Evolutionary conservation across 2,113 vertebrate species (phyloP).

Genomic region (Lucifuga dentata): DNA sequence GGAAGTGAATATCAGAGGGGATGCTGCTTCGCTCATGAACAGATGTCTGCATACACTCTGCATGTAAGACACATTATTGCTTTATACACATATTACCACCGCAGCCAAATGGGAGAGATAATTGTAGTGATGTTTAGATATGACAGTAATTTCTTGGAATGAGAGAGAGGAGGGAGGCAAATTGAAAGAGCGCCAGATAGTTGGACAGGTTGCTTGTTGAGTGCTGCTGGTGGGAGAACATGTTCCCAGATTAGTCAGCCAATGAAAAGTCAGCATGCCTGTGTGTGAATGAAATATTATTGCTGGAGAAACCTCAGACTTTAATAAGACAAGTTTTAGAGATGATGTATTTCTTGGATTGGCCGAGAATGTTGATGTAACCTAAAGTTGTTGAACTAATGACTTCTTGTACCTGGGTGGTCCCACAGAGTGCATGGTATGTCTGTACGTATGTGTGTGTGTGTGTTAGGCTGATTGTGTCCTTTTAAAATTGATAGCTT

Average conservation of each 20-base stretch:
- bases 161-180: not conserved
- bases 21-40: conserved; percentile 56
- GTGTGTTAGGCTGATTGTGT: conserved; percentile 29
- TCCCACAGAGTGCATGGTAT: conserved; percentile 53
- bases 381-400: conserved; percentile 77
- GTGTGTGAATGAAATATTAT: conserved; percentile 49
- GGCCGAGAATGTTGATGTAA: conserved; percentile 66
- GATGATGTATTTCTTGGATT: conserved; percentile 55
- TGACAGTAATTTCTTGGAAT: conserved; percentile 60
- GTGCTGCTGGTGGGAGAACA: not conserved
- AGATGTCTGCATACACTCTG: conserved; percentile 63
- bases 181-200: conserved; percentile 20
- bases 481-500: conserved; percentile 72
- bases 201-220: conserved; percentile 27
- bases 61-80: conserved; percentile 61
- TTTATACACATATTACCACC: conserved; percentile 65
- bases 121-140: conserved; percentile 54
- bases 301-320: conserved; percentile 37
- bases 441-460: conserved; percentile 20
- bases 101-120: conserved; percentile 62
- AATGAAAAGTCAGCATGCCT: conserved; percentile 39
- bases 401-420: conserved; percentile 80
- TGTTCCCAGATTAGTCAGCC: not conserved
- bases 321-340: conserved; percentile 44
- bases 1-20: conserved; percentile 64